Percentiles rank a stretch among this genome's conserved stretches.
Conservation (phyloP, 2,888 invertebrate species). For the Chaetogeoica ovagalla region DNA sequence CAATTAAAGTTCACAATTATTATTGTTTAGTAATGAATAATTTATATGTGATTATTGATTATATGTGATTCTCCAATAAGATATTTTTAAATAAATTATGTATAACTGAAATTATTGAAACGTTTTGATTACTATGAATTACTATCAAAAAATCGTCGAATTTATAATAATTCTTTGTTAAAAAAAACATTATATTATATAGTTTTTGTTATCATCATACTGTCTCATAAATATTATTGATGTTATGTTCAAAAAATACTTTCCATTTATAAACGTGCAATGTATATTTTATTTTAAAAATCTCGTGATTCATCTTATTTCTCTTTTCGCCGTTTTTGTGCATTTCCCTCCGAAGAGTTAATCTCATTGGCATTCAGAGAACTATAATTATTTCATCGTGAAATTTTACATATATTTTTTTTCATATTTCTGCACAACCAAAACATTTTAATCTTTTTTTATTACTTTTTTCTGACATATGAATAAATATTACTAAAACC, state of each 20-base stretch:
- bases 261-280: neutral
- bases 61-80: too few species aligned
- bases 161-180: neutral
- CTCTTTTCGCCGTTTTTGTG: neutral
- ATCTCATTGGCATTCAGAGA: neutral
- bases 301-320: neutral
- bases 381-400: constrained; percentile 13
- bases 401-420: neutral
- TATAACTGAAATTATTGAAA: too few species aligned
- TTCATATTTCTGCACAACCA: neutral
- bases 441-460: constrained; percentile 17
- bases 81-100: too few species aligned
- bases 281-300: neutral
- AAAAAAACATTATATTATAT: neutral
- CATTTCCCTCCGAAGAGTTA: neutral
- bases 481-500: neutral
- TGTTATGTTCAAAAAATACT: neutral
- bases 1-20: too few species aligned
- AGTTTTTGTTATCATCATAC: neutral
- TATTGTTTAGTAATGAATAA: too few species aligned
- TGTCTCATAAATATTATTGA: neutral
- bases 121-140: neutral
- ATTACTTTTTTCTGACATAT: neutral
- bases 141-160: neutral
- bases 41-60: too few species aligned